phyloP scores from a whole-genome alignment of 2,797 vertebrate genomes.

The Caiman crocodilus region DNA sequence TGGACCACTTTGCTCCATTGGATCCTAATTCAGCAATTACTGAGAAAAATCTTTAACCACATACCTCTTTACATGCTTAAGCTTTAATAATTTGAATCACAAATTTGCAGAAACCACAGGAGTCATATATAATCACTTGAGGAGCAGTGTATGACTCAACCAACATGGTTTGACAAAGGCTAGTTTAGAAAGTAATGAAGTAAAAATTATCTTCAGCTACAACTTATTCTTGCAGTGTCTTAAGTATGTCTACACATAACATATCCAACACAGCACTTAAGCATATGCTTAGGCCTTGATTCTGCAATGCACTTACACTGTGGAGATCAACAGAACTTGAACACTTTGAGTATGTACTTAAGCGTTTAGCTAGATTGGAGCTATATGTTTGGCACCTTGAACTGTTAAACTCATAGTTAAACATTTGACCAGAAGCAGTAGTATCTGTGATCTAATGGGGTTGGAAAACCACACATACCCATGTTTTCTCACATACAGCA shows the following conservation, averaged over 20 bases:
- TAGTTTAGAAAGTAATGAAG: not conserved
- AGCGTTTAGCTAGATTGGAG: not conserved
- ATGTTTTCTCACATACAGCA: too few relatives aligned
- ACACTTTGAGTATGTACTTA: not conserved
- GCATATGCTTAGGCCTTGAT: not conserved
- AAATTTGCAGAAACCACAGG: not conserved
- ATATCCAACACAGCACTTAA: not conserved
- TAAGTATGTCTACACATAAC: not conserved
- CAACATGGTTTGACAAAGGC: not conserved
- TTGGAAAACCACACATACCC: too few relatives aligned
- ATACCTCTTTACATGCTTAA: not conserved
- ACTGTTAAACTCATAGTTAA: not conserved
- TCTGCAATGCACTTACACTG: not conserved
- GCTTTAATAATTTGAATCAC: not conserved
- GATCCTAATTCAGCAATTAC: not conserved
- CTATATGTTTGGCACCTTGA: not conserved
- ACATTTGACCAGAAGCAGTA: not conserved
- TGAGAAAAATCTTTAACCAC: not conserved
- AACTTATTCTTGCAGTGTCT: not conserved
- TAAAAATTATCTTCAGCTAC: not conserved
- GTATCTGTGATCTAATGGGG: not conserved
- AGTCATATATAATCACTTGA: not conserved
- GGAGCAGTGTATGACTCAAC: not conserved
- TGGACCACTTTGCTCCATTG: not conserved
- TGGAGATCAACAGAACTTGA: not conserved